phyloP scores from a whole-genome alignment of 2,797 vertebrate genomes.

The Rhinogobio ventralis region DNA sequence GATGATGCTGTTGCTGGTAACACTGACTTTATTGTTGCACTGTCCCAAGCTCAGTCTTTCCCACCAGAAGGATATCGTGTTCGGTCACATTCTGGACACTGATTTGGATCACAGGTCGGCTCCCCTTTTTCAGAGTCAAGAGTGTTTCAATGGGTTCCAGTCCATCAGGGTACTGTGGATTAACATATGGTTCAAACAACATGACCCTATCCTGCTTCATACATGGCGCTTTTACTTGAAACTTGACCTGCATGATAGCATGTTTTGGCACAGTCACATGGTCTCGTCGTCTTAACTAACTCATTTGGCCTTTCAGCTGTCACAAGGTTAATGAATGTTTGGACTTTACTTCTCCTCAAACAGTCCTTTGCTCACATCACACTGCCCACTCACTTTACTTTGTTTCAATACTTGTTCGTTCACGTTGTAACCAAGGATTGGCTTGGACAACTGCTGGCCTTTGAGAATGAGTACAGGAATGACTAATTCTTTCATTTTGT shows the following conservation, averaged over 20 bases:
- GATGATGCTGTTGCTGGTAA: constrained; percentile 3
- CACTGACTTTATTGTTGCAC: constrained; percentile 31
- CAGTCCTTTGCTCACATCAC: neutral
- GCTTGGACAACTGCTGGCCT: constrained; percentile 20
- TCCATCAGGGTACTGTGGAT: constrained; percentile 32
- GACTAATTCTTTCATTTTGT: neutral
- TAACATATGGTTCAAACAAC: constrained; percentile 19
- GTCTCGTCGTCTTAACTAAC: neutral
- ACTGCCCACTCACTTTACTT: neutral
- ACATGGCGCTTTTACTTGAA: neutral
- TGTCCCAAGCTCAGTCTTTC: constrained; percentile 20
- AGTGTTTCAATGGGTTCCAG: constrained; percentile 27
- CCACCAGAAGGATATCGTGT: constrained; percentile 8
- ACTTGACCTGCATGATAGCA: neutral
- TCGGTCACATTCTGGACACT: constrained; percentile 47
- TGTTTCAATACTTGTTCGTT: constrained; percentile 44
- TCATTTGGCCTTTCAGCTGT: neutral
- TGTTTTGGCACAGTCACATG: constrained; percentile 8
- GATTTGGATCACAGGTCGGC: constrained; percentile 21
- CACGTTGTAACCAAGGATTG: constrained; percentile 52
- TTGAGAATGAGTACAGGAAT: constrained; percentile 40
- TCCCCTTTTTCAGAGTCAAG: constrained; percentile 15
- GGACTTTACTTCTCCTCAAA: neutral
- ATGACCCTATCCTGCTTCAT: neutral
- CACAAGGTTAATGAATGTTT: neutral